Base-by-base conservation (phyloP, 2,888 invertebrate species). In the Leucophenga montana region DNA sequence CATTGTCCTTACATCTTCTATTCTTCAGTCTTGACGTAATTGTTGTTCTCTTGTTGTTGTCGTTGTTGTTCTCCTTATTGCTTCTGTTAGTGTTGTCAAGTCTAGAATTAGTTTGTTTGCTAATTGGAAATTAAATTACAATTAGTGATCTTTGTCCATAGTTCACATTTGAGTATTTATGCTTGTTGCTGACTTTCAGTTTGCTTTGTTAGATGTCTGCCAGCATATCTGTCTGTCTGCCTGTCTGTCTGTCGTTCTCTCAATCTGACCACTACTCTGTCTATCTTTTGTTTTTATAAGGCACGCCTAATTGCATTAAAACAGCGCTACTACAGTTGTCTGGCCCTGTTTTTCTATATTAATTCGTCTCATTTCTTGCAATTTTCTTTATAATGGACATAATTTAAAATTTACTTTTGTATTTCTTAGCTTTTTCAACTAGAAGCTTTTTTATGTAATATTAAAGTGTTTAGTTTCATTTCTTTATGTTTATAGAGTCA, bases 121-220 rank as follows among this genome's bases (percentile, higher is more conserved):
- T 86, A 86, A 86, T 86, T 86, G 85, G 84, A 86, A 86, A 86
- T 86, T 86, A 86, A 86, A 86, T 86, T 86, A 86, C 87, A 86
- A 86, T 86, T 86, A 86, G 84, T 84, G 85, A 85, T 82, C 83
- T 82, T 82, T 80, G 84, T 81, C 68, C 79, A 75, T 77, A 79
- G 77, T 80, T 83, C 78, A 76, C 78, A 79, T 85, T 79, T 78
- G 79, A 75, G 76, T 79, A 80, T 81, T 84, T 83, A 77, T 84
- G 59, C 53, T 31, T 48, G 39, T 16, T 70, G 44, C 50, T 66
- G 62, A 20, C 65, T 61, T 66, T 54, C 69, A 65, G 59, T 67
- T 67, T 70, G 56, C 68, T 20, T 59, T 44, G 44, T 67, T 69
- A 27, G 2, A 27, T 56, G 66, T 56, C 33, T 27, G 9, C 0